A percentile compares a stretch with the other conserved stretches of the same genome.
phyloP scores from a whole-genome alignment of 2,888 invertebrate species.

The Nomada fabriciana region DNA sequence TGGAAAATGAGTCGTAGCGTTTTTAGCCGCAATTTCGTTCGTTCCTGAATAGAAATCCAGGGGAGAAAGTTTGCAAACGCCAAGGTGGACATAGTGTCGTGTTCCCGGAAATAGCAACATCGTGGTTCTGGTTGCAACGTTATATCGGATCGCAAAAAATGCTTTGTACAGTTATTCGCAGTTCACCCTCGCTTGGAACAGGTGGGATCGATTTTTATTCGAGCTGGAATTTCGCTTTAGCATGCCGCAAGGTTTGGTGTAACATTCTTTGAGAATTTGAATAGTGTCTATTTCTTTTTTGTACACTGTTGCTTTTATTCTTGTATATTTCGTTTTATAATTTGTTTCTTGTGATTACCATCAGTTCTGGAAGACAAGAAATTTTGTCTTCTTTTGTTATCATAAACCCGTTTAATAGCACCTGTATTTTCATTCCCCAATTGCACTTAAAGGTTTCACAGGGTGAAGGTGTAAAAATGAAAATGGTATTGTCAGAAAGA shows the following conservation, averaged over 20 bases:
- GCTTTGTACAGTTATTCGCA: conserved; percentile 21
- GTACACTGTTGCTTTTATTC: too few relatives aligned
- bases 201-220: neutral
- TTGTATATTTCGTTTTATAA: too few relatives aligned
- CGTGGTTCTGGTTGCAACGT: conserved; percentile 45
- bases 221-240: neutral
- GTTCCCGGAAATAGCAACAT: conserved; percentile 45
- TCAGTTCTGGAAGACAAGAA: too few relatives aligned
- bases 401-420: too few relatives aligned
- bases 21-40: neutral
- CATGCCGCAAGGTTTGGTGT: neutral
- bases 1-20: conserved; percentile 31
- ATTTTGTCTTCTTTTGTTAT: too few relatives aligned
- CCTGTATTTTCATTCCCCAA: too few relatives aligned
- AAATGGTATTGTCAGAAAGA: too few relatives aligned
- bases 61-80: conserved; percentile 40
- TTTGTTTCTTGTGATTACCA: too few relatives aligned
- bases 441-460: too few relatives aligned
- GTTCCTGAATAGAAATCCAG: neutral
- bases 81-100: conserved; percentile 11
- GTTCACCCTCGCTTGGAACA: neutral
- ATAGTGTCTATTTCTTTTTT: too few relatives aligned
- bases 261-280: too few relatives aligned
- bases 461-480: too few relatives aligned
- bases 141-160: conserved; percentile 23